Base-by-base conservation (phyloP, 2,888 invertebrate species). In the Odontothrips loti region DNA sequence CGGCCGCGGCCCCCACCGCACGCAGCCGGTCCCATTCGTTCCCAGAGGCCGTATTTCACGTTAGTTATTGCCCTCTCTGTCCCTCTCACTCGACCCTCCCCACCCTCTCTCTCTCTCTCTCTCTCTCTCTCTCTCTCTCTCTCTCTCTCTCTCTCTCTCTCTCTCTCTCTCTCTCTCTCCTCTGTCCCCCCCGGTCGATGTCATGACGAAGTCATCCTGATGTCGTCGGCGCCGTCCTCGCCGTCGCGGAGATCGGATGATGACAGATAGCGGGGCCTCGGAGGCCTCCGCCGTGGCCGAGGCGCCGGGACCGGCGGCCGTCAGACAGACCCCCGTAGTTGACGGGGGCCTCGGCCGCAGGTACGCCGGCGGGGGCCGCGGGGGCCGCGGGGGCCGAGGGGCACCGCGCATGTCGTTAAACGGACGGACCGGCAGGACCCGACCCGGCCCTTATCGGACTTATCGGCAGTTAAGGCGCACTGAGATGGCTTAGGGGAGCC, bases 21-120 rank as follows among this genome's bases (percentile, higher is more conserved):
- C 17, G 58, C n/a, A 17, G 17, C 58, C 58, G 12, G 68, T 75
- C 68, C 68, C 68, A 27, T 75, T 75, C 68, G 23, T 75, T 75
- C 27, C 27, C 68, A n/a, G 68, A n/a, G 68, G 68, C 68, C 68
- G 23, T 75, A 75, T 75, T 75, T 75, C 68, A 75, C 68, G 12
- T 75, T 75, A 27, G 68, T 75, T 75, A 75, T 75, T 75, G 27
- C 68, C 68, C 68, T 75, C 15, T 17, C 58, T 58, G 20, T 58
- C 17, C n/a, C 58, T 10, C 58, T 17, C 58, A 15, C 58, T 17
- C 58, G 10, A 11, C 2, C 58, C 0, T 15, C 9, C 51, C 9
- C 51, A 6, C 51, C 9, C 51, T 51, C 51, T 51, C 15, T 51
- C 51, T 51, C 51, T 51, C 51, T 51, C 51, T 51, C 51, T 51